Evolutionary conservation across 2,113 vertebrate species (phyloP).

Genomic region (Andinoacara biseriatus): DNA sequence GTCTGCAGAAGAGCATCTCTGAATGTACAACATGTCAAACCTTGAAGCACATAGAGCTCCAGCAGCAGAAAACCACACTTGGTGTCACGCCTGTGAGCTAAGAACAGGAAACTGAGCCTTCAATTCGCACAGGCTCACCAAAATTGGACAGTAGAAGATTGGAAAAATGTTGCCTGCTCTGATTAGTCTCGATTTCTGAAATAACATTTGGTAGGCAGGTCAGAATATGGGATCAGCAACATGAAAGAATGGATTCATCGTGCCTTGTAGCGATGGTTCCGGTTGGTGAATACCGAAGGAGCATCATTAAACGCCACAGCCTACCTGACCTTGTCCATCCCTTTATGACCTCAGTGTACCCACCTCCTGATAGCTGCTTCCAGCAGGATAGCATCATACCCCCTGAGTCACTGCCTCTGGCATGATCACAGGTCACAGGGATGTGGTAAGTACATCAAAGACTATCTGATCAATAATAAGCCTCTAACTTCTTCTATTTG

Average conservation of each 20-base stretch:
- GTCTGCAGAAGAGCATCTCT: neutral
- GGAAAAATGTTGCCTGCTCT: neutral
- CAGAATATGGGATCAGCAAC: neutral
- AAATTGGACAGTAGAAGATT: neutral
- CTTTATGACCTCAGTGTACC: too few species aligned
- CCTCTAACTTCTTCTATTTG: slow-evolving; percentile 65
- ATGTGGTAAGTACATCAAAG: slow-evolving; percentile 35
- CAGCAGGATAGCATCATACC: neutral
- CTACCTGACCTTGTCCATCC: neutral
- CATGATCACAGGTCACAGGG: slow-evolving; percentile 85
- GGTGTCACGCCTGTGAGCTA: neutral
- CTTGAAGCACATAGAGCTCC: neutral
- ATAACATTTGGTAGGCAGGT: neutral
- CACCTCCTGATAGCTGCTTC: neutral
- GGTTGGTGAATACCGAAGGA: neutral
- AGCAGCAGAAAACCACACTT: neutral
- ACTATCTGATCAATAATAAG: slow-evolving; percentile 78
- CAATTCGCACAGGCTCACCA: neutral
- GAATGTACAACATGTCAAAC: neutral
- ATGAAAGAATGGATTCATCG: neutral
- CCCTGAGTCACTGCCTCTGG: slow-evolving; percentile 61
- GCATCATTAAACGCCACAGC: neutral
- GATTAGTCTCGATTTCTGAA: too few species aligned
- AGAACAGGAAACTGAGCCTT: neutral
- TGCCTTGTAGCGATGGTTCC: neutral